Base-by-base conservation (phyloP, 2,113 vertebrate genomes). In the Geothlypis trichas region DNA sequence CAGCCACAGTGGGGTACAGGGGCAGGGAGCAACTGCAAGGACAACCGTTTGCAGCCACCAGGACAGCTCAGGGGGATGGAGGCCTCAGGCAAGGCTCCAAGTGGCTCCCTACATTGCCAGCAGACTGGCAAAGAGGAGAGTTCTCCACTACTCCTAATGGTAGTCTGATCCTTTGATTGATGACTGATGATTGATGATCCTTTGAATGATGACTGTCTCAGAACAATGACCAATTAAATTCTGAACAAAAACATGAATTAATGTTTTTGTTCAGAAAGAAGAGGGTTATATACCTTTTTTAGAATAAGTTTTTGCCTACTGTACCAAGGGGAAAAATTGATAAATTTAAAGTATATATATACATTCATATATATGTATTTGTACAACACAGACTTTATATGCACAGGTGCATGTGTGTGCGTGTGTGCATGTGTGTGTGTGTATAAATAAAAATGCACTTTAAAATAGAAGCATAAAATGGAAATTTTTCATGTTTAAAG, bases 41-140 rank as follows among this genome's bases (percentile, higher is more conserved):
- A 10, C 12, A 59, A n/a, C 59, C 2, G 1, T 66, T 66, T 63
- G 41, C 8, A 20, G 69, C 27, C 69, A 5, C 61, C 23, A 10
- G 6, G 5, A 11, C 13, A 24, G 37, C 39, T 46, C 37, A 20
- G 67, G 57, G 51, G 11, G 26, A 5, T 39, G 27, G 66, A 83
- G 18, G 15, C 44, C 15, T 39, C 10, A 18, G 55, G 28, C 3
- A 20, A 62, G 30, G 55, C 35, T 55, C 28, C 49, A 55, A 67
- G 42, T 1, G 15, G 21, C 31, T 89, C 42, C 2, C 0, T 11
- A 0, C 0, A 0, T 18, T 55, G 12, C 81, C 46, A 67, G 26
- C 16, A 72, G 27, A 14, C 22, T 79, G 52, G 6, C 7, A 22
- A 47, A 35, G 39, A 46, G 41, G 28, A 65, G 35, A 37, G 7